Base-by-base conservation (phyloP, 2,797 vertebrate genomes). In the Linurgus olivaceus region DNA sequence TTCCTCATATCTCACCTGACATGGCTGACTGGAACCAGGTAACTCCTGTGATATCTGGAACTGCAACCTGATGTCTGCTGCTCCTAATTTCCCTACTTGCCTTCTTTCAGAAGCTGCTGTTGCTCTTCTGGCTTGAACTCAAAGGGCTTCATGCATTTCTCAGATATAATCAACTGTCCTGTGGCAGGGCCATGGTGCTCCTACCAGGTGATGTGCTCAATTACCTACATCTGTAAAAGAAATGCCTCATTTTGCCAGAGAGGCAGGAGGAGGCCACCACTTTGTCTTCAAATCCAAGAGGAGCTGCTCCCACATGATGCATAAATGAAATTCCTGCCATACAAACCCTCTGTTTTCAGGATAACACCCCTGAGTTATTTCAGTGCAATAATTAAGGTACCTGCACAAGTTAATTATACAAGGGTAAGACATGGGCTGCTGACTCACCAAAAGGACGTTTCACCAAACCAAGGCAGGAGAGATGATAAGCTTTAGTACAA, bases 401-500 rank as follows among this genome's bases (percentile, higher is more conserved):
- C 21, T 61, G 68, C 42, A 40, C 54, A 33, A 50, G 59, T 48
- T 67, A 80, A 33, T 65, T 20, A 35, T 2, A 4, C 7, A 20
- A 28, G 9, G 17, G 66, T 38, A 59, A 72, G 55, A 97, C 40
- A 42, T 18, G 40, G 40, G 40, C 40, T 42, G 40, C 40, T 42
- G 40, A 42, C 98, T 98, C 97, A 99, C 99, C 99, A 18, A 99
- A 99, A 13, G 99, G 99, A 68, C 99, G 98, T 97, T 99, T 99
- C 97, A 98, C 98, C 96, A 99, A 98, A 93, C 98, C 98, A 57
- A 99, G 98, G 90, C 99, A 99, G 94, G 98, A 98, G 84, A 99
- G 98, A 96, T 99, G 99, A 94, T 99, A 99, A 5, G 99, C 99
- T 98, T 99, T 99, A 96, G 99, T 99, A 97, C 99, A 99, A 76